Base-by-base conservation (phyloP, 1,140 invertebrate genomes). In the Heterodera carotae region DNA sequence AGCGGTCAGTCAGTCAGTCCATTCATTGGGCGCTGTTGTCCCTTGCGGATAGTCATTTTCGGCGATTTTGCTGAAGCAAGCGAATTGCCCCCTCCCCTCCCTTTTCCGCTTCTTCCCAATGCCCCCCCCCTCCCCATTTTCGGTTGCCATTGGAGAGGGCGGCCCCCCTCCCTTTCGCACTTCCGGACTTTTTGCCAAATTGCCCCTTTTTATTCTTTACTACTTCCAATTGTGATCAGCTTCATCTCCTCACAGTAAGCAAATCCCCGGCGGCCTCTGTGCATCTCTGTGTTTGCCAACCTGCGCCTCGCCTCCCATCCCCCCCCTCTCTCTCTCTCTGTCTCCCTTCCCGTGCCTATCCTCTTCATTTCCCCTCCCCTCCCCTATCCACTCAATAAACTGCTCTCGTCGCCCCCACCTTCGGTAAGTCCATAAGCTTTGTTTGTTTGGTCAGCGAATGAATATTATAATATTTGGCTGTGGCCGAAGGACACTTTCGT, bases 261-360 rank as follows among this genome's bases (percentile, higher is more conserved):
- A 6, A 1, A 39, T 10, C 36, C 36, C 36, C 12, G n/a, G n/a
- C n/a, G n/a, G n/a, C n/a, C n/a, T n/a, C n/a, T n/a, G n/a, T n/a
- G n/a, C n/a, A n/a, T 22, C 48, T 4, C 12, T 22, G 15, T 66
- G 62, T 66, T 66, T 66, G 62, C 62, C 62, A 66, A 66, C 62
- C 62, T 66, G 62, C 27, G 7, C 60, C 8, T 12, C 12, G 6
- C 39, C 39, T 12, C 39, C 39, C 39, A 4, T 10, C 39, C 39
- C 39, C 39, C 39, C 12, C 39, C 39, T 43, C 39, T 12, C 39
- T 12, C 39, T 43, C 12, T 6, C 39, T 12, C 39, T 8, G 8
- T 2, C 62, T 25, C 62, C 7, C 62, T 66, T 66, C 62, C 62
- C 62, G 25, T 29, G 27, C 62, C 62, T 10, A 66, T 66, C 62